phyloP scores from a whole-genome alignment of 2,888 invertebrate genomes.

The Drosophila nr. perissopoda region DNA sequence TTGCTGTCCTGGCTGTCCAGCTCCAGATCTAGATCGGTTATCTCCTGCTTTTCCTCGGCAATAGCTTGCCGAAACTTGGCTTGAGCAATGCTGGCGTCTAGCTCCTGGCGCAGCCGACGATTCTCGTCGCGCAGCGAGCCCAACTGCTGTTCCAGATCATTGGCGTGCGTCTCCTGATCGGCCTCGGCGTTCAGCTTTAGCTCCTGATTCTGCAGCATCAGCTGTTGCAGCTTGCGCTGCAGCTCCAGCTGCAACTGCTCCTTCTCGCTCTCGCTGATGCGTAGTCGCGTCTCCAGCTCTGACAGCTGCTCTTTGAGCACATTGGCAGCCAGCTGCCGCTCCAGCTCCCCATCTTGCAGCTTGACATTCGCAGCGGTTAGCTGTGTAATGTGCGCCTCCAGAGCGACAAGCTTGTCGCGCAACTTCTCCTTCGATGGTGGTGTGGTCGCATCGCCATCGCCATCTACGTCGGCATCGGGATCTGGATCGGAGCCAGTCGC shows the following conservation, averaged over 20 bases:
- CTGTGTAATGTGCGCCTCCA: slow-evolving; percentile 77
- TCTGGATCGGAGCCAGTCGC: slow-evolving; percentile 49
- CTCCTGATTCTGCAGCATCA: slow-evolving; percentile 79
- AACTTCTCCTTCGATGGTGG: slow-evolving; percentile 78
- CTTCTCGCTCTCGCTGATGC: slow-evolving; percentile 77
- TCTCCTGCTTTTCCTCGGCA: slow-evolving; percentile 80
- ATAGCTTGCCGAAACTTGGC: slow-evolving; percentile 76
- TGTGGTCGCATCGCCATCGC: slow-evolving; percentile 51
- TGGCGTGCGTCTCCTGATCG: slow-evolving; percentile 75
- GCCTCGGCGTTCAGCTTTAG: slow-evolving; percentile 78
- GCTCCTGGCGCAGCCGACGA: slow-evolving; percentile 68
- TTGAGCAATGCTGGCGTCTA: slow-evolving; percentile 70
- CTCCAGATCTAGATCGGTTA: slow-evolving; percentile 82
- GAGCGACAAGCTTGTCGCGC: slow-evolving; percentile 82
- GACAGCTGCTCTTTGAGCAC: slow-evolving; percentile 73
- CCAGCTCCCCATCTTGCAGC: slow-evolving; percentile 78
- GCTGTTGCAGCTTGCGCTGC: slow-evolving; percentile 73
- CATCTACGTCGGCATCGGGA: slow-evolving; percentile 43
- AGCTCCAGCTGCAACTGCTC: slow-evolving; percentile 78
- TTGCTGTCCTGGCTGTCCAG: slow-evolving; percentile 44
- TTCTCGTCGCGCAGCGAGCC: slow-evolving; percentile 72
- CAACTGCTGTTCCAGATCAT: slow-evolving; percentile 75
- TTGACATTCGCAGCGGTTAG: slow-evolving; percentile 74
- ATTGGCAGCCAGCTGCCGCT: slow-evolving; percentile 75
- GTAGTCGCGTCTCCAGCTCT: slow-evolving; percentile 73